Base-by-base conservation (phyloP, 2,113 vertebrate species). In the Podarcis raffonei region DNA sequence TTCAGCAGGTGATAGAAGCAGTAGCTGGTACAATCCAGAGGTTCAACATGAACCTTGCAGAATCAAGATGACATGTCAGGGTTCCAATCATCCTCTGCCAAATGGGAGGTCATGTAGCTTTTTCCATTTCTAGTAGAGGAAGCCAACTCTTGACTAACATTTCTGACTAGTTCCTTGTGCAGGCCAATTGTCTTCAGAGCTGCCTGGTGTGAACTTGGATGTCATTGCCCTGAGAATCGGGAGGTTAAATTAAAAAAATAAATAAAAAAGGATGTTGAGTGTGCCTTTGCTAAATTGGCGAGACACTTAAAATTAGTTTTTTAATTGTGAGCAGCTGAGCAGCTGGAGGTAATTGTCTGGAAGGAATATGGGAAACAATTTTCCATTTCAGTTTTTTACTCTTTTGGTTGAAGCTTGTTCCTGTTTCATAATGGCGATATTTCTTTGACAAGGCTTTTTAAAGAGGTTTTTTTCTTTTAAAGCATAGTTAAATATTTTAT, bases 261-360 rank as follows among this genome's bases (percentile, higher is more conserved):
- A 74, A 59, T 91, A 88, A 83, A 42, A 48, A 48, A 53, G 66
- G 74, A 93, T 85, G 20, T 90, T 93, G 62, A 85, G 65, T 89
- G n/a, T 39, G 3, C 69, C 69, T 91, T 92, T 88, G 23, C 68
- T 90, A 91, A 90, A 84, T 77, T 91, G 89, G 80, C 89, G 71
- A 80, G 88, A 86, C 42, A 83, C 84, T 92, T 89, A 68, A 86
- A 81, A 87, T 76, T 87, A n/a, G 72, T 84, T 89, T 62, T 83
- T 85, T 94, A 87, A 94, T 82, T 89, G 16, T 80, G 88, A 91
- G 87, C 87, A 95, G 89, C 89, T 91, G 88, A 95, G 37, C 23
- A 83, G 20, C 75, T 91, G 35, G 84, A 90, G 92, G 22, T 11
- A 0, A 27, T 77, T 92, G 35, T 85, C 72, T 89, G 80, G 84